phyloP scores from a whole-genome alignment of 2,888 invertebrate genomes.

The Epinotia bilunana region DNA sequence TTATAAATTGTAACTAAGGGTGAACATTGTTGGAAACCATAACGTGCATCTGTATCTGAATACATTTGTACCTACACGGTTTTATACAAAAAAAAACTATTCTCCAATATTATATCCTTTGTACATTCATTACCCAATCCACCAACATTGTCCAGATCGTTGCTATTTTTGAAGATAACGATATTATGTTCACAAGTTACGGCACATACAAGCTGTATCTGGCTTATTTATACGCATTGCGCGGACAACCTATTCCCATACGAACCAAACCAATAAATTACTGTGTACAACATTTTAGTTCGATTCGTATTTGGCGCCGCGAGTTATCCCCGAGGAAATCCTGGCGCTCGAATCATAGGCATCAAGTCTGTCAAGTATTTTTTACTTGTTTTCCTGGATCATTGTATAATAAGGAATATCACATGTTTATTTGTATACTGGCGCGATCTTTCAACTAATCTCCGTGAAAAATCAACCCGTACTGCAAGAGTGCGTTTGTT shows the following conservation, averaged over 20 bases:
- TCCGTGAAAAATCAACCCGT: too few species aligned
- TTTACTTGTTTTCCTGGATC: background rate
- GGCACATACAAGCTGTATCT: background rate
- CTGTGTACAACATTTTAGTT: conserved; percentile 34
- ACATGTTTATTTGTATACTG: too few species aligned
- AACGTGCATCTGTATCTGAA: too few species aligned
- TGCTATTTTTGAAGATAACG: background rate
- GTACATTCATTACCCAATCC: too few species aligned
- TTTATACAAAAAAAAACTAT: too few species aligned
- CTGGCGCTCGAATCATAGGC: conserved; percentile 1
- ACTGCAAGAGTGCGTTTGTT: too few species aligned
- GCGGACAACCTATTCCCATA: conserved; percentile 14
- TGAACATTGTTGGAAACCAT: too few species aligned
- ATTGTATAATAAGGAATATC: background rate
- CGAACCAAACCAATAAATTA: conserved; percentile 36
- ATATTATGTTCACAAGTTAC: background rate
- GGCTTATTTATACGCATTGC: background rate
- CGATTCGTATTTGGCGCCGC: conserved; percentile 20
- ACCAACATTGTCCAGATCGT: background rate
- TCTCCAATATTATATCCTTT: too few species aligned
- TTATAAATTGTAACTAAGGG: too few species aligned
- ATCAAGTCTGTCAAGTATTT: conserved; percentile 8
- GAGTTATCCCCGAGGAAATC: conserved; percentile 38
- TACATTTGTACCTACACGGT: too few species aligned
- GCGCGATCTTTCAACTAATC: too few species aligned